A percentile compares a stretch with the other conserved stretches of the same genome.
Evolutionary conservation across 2,888 invertebrate genomes (phyloP).

Genomic region (Eristalis pertinax): DNA sequence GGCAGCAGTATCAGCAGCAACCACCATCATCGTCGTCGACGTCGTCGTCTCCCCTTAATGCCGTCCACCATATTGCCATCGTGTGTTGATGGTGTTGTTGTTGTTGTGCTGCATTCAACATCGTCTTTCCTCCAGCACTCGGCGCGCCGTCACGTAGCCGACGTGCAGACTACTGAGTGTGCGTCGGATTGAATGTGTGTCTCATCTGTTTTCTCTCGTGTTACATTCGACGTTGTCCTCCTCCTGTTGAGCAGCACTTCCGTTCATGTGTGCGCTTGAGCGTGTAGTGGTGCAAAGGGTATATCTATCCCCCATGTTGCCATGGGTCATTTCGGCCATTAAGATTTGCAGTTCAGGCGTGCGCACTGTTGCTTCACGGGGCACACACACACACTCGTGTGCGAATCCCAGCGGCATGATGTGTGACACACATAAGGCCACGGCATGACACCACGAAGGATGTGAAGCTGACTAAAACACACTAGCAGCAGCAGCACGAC

Average conservation of each 20-base stretch:
- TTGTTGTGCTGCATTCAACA: neutral
- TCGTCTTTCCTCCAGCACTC: neutral
- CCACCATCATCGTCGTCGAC: neutral
- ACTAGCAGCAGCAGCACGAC: constrained; percentile 1
- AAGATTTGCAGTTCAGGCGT: constrained; percentile 71
- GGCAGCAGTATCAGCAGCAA: constrained; percentile 62
- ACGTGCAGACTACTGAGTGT: constrained; percentile 33
- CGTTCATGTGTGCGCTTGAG: neutral
- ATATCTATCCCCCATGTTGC: constrained; percentile 47
- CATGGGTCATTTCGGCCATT: constrained; percentile 71
- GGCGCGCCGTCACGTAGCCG: neutral
- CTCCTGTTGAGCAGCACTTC: constrained; percentile 29
- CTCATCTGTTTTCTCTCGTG: constrained; percentile 29
- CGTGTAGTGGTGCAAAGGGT: constrained; percentile 3
- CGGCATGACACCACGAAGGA: constrained; percentile 10
- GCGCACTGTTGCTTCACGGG: constrained; percentile 60
- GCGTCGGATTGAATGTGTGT: constrained; percentile 45
- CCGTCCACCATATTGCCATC: constrained; percentile 23
- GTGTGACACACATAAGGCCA: constrained; percentile 56
- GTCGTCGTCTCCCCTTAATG: neutral
- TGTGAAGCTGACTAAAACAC: neutral
- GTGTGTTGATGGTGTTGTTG: too few species aligned
- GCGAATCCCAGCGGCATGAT: constrained; percentile 55
- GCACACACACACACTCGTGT: constrained; percentile 25
- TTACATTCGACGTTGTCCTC: constrained; percentile 7